Evolutionary conservation across 2,797 vertebrate species (phyloP), one percentile per base, ranked within the genome.

Genomic region (Dallia pectoralis): DNA sequence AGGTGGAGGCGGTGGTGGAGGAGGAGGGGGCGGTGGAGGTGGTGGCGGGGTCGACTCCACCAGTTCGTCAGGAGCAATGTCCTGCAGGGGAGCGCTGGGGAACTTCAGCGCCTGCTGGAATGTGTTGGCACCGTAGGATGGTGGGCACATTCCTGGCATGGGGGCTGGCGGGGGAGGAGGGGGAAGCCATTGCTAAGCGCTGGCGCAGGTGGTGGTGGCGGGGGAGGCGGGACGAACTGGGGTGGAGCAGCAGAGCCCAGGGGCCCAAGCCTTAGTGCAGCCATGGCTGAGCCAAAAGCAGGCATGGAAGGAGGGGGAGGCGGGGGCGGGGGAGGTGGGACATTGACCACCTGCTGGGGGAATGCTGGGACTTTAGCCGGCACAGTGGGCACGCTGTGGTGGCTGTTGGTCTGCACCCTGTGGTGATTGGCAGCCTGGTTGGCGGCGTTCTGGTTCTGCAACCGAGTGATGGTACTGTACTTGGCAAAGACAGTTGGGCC

Each of bases 381-480:
- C 0, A 2, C 62, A 36, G 84, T 19, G 84, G 5, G 82, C 82
- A 3, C 84, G 86, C 56, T 91, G 92, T 0, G 75, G 82, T 7
- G 66, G 51, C 0, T 83, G 78, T 0, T 87, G 81, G 1, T 56
- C 22, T 25, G 53, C 22, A 78, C 63, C 64, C 89, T 93, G 61
- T 92, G 87, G 7, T 93, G 90, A 27, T 82, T 68, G 0, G 90
- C 88, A 0, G 91, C n/a, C 69, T 94, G 92, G 44, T 93, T 87
- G 11, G 91, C 93, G 16, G 95, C 95, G 22, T 56, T 56, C 53
- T 56, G 53, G 53, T 56, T 56, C 89, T 96, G 95, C 74, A 97
- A 85, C 69, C 96, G 82, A 30, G 91, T 93, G 83, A 98, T 96
- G 3, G 96, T 98, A 90, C 96, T 98, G 89, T 91, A 97, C 83